These are phyloP conservation scores for Leptodirus hochenwartii DNA, from an alignment of 2,888 invertebrate genomes.

Conservation along the genomic window DNA sequence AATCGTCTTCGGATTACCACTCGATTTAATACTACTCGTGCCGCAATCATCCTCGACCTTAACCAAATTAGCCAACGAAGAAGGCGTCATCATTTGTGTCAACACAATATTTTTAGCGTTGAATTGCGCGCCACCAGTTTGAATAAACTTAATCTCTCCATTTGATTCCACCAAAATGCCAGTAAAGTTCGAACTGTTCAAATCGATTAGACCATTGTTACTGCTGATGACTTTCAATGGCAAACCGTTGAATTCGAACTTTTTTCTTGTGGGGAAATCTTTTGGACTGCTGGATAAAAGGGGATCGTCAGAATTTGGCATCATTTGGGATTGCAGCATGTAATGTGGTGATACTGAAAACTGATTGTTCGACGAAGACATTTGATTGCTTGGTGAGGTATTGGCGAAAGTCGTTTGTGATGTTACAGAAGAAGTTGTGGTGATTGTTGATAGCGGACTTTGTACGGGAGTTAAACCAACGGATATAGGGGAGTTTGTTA, in stretches of 20 bases:
- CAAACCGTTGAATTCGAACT: slow-evolving; percentile 33
- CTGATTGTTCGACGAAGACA: slow-evolving; percentile 23
- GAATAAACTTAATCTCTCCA: slow-evolving; percentile 41
- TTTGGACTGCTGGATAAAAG: slow-evolving; percentile 67
- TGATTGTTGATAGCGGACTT: slow-evolving; percentile 27
- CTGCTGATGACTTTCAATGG: slow-evolving; percentile 35
- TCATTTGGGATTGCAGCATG: slow-evolving; percentile 59
- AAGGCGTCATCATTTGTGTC: slow-evolving; percentile 19
- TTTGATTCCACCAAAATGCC: slow-evolving; percentile 41
- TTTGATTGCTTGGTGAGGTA: slow-evolving; percentile 19
- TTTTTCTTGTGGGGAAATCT: slow-evolving; percentile 44
- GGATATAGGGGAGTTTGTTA: slow-evolving; percentile 32
- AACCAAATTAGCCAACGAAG: slow-evolving; percentile 15
- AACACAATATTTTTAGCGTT: slow-evolving; percentile 26
- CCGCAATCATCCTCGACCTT: slow-evolving; percentile 13
- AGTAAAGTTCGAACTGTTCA: slow-evolving; percentile 34
- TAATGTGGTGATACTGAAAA: slow-evolving; percentile 27
- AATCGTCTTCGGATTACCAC: slow-evolving; percentile 12
- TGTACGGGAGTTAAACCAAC: slow-evolving; percentile 35
- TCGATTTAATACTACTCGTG: slow-evolving; percentile 8
- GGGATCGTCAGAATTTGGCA: slow-evolving; percentile 78
- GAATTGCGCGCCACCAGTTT: slow-evolving; percentile 30
- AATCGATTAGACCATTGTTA: slow-evolving; percentile 34
- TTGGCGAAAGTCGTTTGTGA: slow-evolving; percentile 22
- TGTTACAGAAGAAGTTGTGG: slow-evolving; percentile 18